Evolutionary conservation across 2,797 vertebrate genomes (phyloP).

Genomic region (Malacoraja senta): DNA sequence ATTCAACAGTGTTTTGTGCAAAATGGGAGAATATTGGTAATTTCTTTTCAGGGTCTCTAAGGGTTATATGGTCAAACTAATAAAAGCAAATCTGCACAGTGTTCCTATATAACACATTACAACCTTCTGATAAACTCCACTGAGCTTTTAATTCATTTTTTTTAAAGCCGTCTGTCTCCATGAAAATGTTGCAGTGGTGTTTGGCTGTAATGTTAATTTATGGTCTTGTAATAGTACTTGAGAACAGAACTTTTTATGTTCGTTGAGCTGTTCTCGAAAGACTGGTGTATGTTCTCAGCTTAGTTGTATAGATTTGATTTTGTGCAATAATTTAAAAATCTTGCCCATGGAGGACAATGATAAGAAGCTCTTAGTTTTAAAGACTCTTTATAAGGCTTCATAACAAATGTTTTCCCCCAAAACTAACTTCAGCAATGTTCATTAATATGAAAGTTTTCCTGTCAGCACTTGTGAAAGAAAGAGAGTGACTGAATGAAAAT

Average conservation of each 20-base stretch:
- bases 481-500: slow-evolving; percentile 30
- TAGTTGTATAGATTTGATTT: slow-evolving; percentile 31
- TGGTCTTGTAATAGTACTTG: slow-evolving; percentile 26
- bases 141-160: slow-evolving; percentile 34
- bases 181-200: slow-evolving; percentile 32
- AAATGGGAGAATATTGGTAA: slow-evolving; percentile 2
- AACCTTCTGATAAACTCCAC: slow-evolving; percentile 35
- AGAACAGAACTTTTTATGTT: slow-evolving; percentile 32
- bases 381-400: not conserved
- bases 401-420: slow-evolving; percentile 13
- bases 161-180: slow-evolving; percentile 24
- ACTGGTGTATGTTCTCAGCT: slow-evolving; percentile 29
- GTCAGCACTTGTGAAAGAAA: slow-evolving; percentile 34
- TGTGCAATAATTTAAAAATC: slow-evolving; percentile 26
- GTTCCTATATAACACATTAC: slow-evolving; percentile 35
- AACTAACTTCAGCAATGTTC: not conserved
- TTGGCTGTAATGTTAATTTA: slow-evolving; percentile 36
- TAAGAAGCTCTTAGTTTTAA: not conserved
- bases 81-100: slow-evolving; percentile 34
- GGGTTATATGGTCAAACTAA: slow-evolving; percentile 38
- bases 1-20: slow-evolving; percentile 20
- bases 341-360: not conserved
- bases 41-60: slow-evolving; percentile 31
- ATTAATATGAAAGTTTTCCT: slow-evolving; percentile 23
- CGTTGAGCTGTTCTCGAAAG: not conserved